Evolutionary conservation across 2,797 vertebrate genomes (phyloP).

Genomic region (Sphenodon punctatus): DNA sequence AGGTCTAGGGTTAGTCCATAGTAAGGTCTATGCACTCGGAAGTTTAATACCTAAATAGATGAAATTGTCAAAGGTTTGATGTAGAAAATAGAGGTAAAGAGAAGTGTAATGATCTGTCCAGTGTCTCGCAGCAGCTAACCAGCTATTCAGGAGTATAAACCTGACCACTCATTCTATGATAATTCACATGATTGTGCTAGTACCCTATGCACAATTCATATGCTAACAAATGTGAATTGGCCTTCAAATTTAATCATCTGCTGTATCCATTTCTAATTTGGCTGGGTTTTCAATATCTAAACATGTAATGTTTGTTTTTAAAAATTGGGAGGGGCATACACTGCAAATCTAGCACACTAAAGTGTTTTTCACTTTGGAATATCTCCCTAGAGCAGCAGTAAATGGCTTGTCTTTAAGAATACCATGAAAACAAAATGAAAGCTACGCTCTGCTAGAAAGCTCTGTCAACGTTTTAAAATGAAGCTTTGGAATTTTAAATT

Average conservation of each 20-base stretch:
- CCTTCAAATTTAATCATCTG: neutral
- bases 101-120: too few relatives aligned
- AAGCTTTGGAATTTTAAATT: neutral
- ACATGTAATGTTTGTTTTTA: neutral
- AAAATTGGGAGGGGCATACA: neutral
- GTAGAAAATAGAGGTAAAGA: too few relatives aligned
- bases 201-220: too few relatives aligned
- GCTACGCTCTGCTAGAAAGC: neutral
- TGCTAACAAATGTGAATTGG: neutral
- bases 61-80: too few relatives aligned
- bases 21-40: too few relatives aligned
- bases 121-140: too few relatives aligned
- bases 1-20: too few relatives aligned
- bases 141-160: too few relatives aligned
- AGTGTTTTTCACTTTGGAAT: neutral
- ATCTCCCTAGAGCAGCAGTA: slow-evolving; percentile 3
- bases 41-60: too few relatives aligned
- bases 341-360: neutral
- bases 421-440: neutral
- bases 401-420: neutral
- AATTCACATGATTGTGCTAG: too few relatives aligned
- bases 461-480: neutral
- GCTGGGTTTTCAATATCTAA: neutral
- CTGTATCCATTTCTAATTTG: slow-evolving; percentile 3
- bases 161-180: too few relatives aligned